Evolutionary conservation across 1,140 invertebrate species (phyloP), one percentile per base, ranked within the genome.

Genomic region (Drosophila triauraria): DNA sequence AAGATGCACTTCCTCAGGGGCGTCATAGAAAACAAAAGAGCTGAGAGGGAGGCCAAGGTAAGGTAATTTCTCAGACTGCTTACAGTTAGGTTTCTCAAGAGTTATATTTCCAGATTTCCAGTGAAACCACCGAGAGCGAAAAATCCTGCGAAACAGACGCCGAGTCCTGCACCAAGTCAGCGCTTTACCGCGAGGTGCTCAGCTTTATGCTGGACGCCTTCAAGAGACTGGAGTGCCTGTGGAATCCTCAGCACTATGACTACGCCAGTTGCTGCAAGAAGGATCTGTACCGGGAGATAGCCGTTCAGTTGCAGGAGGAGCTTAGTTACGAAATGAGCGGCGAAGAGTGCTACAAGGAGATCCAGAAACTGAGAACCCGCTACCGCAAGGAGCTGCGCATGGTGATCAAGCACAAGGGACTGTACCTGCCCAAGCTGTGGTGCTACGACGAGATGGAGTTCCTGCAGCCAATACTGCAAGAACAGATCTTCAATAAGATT

Each of bases 391-490:
- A 92, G 43, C 76, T 92, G 17, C 78, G 83, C 27, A 80, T 88
- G 71, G 81, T 92, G 4, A 84, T 91, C 60, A 92, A 91, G 50
- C 83, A 86, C 50, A 92, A 92, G 54, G 91, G 91, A 2, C 54
- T 92, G 47, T 92, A 92, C 38, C 40, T 92, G 56, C 91, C 91
- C 13, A 92, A 92, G 53, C 68, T 92, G 5, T 92, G 91, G 91
- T 92, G 91, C 50, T 92, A 88, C 46, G 91, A 92, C 53, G 78
- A 92, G 47, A 81, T 92, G 51, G 91, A 92, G 32, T 92, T 92
- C 30, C 56, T 92, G 17, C 82, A 86, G 1, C 75, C 81, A 8
- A 91, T 91, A 53, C 47, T 92, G 7, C 86, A 91, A 7, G 78
- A 91, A 12, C 91, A 91, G 42, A 83, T 91, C 48, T 86, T 75